phyloP scores from a whole-genome alignment of 53 echinoderm and acorn worm species.

The Apostichopus leukothele region DNA sequence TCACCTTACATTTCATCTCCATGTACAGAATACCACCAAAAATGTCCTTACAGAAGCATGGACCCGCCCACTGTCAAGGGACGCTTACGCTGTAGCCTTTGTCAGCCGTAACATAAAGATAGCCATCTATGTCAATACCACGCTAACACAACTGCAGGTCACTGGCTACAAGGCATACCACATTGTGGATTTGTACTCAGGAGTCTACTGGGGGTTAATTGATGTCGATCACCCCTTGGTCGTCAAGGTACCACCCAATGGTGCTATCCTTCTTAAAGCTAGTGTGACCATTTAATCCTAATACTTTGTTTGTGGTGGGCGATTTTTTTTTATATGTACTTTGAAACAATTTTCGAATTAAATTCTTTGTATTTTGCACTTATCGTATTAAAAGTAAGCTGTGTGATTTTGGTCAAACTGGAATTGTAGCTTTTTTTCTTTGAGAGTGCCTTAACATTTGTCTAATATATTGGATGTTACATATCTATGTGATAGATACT shows the following conservation, averaged over 20 bases:
- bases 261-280: conserved; percentile 46
- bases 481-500: no score
- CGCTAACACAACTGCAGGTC: conserved; percentile 53
- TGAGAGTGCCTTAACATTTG: no score
- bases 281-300: conserved; percentile 28
- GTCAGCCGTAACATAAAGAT: conserved; percentile 57
- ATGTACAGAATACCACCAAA: conserved; percentile 13
- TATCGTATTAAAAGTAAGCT: no score
- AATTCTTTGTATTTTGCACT: no score
- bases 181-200: conserved; percentile 25
- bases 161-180: conserved; percentile 23
- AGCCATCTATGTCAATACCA: conserved; percentile 52
- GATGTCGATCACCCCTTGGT: conserved; percentile 18
- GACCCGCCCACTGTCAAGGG: conserved; percentile 47
- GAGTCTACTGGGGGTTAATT: conserved; percentile 18
- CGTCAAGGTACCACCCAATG: conserved; percentile 39
- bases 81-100: conserved; percentile 49
- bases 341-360: no score
- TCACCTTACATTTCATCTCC: neutral
- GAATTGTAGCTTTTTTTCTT: no score
- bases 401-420: no score
- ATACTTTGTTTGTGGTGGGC: neutral
- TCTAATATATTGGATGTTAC: no score
- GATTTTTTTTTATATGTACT: no score
- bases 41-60: conserved; percentile 50